These are phyloP conservation scores for Vidua chalybeata DNA, from an alignment of 2,113 vertebrate genomes.

Conservation along the genomic window DNA sequence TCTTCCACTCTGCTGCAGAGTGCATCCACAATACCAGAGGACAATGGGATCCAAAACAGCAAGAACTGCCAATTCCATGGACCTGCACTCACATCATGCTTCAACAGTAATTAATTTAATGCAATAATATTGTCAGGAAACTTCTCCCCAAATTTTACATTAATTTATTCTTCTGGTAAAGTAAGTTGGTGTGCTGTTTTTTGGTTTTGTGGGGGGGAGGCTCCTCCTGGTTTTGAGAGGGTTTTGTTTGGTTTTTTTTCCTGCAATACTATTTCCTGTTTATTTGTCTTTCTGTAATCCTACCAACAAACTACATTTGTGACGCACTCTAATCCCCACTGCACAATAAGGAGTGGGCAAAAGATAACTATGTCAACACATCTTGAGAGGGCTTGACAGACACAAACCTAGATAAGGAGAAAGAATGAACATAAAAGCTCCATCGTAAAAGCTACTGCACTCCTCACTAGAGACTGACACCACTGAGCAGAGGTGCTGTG, in stretches of 20 bases:
- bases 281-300: not conserved
- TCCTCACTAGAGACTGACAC: accelerated
- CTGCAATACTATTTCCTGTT: not conserved
- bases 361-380: not conserved
- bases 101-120: not conserved
- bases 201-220: not conserved
- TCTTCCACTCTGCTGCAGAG: not conserved
- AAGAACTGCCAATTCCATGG: accelerated
- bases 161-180: not conserved
- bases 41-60: accelerated
- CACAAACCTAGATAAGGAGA: not conserved
- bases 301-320: accelerated
- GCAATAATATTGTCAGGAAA: not conserved
- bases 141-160: not conserved
- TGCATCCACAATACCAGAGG: not conserved
- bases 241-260: not conserved
- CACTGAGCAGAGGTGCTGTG: accelerated
- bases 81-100: not conserved
- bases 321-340: too few species aligned
- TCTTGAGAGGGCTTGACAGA: not conserved
- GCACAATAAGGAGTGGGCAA: accelerated
- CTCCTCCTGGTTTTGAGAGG: not conserved
- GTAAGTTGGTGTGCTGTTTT: not conserved
- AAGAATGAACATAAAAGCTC: not conserved
- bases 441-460: not conserved